These are phyloP conservation scores for Macrotis lagotis DNA, from an alignment of 2,113 vertebrate genomes.

Conservation along the genomic window DNA sequence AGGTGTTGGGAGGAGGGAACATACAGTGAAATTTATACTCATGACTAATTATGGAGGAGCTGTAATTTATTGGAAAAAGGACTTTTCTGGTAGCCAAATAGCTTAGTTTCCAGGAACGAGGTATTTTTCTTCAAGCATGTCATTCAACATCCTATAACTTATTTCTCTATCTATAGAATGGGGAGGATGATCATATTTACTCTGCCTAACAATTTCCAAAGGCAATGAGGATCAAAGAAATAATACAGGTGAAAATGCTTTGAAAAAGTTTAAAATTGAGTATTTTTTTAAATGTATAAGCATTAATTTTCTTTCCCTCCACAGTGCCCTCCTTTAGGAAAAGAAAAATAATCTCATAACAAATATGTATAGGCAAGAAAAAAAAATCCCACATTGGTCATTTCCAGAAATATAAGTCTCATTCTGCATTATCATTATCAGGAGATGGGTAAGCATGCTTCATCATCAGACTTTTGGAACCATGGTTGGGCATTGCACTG, in stretches of 20 bases:
- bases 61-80: constrained; percentile 22
- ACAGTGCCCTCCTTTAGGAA: neutral
- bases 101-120: neutral
- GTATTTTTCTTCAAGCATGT: neutral
- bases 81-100: neutral
- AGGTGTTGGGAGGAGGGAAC: neutral
- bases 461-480: neutral
- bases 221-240: neutral
- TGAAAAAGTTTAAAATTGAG: neutral
- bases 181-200: neutral
- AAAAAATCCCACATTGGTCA: neutral
- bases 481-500: neutral
- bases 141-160: neutral
- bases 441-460: neutral
- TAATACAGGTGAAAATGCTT: neutral
- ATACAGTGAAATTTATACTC: neutral
- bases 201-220: constrained; percentile 2
- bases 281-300: neutral
- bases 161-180: neutral
- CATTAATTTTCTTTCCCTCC: neutral
- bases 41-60: neutral
- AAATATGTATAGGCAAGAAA: neutral
- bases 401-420: neutral
- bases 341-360: neutral
- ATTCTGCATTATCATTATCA: neutral